These are phyloP conservation scores for Turritopsis rubra DNA, from an alignment of 30 jellyfish, hydroid and myxozoan species.

Conservation along the genomic window DNA sequence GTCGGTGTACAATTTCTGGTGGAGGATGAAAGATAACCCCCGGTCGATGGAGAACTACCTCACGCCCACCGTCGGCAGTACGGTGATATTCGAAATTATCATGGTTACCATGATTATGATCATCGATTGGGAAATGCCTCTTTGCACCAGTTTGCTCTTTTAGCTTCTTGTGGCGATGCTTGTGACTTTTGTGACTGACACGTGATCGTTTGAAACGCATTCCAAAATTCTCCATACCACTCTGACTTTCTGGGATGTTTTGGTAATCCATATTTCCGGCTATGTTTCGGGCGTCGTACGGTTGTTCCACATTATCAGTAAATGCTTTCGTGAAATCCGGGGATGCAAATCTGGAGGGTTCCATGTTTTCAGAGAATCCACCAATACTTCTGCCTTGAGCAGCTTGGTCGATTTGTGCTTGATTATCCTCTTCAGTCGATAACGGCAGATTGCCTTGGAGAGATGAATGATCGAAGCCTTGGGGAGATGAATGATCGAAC, in stretches of 20 bases:
- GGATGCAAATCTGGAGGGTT: constrained; percentile 1
- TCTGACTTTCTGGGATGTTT: neutral
- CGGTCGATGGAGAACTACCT: constrained; percentile 35
- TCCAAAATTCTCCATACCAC: constrained; percentile 1
- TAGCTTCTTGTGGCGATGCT: constrained; percentile 2
- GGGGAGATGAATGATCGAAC: neutral
- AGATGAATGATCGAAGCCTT: neutral
- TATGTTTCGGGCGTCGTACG: neutral
- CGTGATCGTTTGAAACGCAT: constrained; percentile 2
- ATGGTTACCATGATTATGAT: neutral
- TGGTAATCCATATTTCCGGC: constrained; percentile 15
- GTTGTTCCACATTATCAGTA: neutral
- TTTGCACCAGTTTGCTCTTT: neutral
- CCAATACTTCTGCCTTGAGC: neutral
- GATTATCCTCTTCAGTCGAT: neutral
- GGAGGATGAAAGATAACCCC: constrained; percentile 44
- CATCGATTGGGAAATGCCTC: neutral
- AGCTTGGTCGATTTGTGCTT: neutral
- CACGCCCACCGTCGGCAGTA: constrained; percentile 20
- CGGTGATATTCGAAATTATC: neutral
- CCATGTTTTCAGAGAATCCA: neutral
- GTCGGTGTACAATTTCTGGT: constrained; percentile 36
- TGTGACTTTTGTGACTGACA: neutral
- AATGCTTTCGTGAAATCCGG: neutral
- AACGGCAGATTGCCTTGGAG: neutral